Conservation (phyloP, 2,113 vertebrate genomes). For the Amazona guildingii region DNA sequence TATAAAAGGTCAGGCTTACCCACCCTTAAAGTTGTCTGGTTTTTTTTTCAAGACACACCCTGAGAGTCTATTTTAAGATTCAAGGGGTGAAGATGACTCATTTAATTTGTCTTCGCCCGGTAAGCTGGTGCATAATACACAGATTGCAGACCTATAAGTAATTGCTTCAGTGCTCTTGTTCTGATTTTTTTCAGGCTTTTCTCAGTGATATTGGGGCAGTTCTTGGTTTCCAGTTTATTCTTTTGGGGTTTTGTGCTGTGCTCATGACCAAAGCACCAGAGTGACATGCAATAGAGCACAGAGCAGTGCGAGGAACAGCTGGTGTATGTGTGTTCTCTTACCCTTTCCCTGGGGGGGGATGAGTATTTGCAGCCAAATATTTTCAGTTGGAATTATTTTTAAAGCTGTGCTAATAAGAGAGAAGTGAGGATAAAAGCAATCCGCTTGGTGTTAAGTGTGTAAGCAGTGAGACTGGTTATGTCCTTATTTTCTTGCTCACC, state of each 20-base stretch:
- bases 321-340: conserved; percentile 9
- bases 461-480: neutral
- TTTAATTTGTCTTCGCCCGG: neutral
- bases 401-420: conserved; percentile 21
- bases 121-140: neutral
- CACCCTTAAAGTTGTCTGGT: neutral
- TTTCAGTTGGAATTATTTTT: conserved; percentile 39
- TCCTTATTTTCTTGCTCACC: neutral
- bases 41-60: neutral
- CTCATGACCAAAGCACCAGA: neutral
- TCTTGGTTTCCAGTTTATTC: conserved; percentile 16
- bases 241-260: conserved; percentile 3
- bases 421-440: neutral
- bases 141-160: neutral
- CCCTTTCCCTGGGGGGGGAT: neutral
- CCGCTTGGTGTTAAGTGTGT: neutral
- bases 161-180: neutral
- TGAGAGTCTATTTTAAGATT: conserved; percentile 11
- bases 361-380: neutral
- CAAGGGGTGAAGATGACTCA: neutral
- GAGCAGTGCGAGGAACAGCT: conserved; percentile 20
- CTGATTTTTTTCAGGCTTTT: conserved; percentile 12
- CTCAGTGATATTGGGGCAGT: neutral
- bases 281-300: neutral
- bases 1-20: neutral